phyloP scores from a whole-genome alignment of 2,888 invertebrate species.

The Drepanosiphum platanoidis region DNA sequence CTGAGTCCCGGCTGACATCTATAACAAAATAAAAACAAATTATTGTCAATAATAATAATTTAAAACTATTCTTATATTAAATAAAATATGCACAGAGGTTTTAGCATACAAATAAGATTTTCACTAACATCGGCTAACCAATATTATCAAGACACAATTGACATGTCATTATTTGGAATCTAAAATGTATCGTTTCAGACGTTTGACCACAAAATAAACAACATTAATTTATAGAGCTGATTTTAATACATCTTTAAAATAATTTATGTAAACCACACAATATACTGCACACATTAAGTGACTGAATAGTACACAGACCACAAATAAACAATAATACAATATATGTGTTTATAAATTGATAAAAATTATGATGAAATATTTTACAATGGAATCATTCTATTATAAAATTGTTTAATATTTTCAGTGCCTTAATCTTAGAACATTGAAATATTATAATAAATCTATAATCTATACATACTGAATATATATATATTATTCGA shows the following conservation, averaged over 20 bases:
- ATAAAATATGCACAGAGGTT: not conserved
- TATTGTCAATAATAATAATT: not conserved
- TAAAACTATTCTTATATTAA: not conserved
- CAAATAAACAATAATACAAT: not conserved
- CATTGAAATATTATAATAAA: not conserved
- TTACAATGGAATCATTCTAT: not conserved
- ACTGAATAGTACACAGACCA: not conserved
- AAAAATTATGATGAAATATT: conserved; percentile 7
- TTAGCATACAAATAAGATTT: not conserved
- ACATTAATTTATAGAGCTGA: not conserved
- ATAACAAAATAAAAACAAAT: conserved; percentile 7
- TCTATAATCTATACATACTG: not conserved
- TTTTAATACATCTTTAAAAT: not conserved
- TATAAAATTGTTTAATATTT: not conserved
- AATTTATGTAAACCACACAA: not conserved
- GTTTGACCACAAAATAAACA: not conserved
- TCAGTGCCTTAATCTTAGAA: not conserved
- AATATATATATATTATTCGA: not conserved
- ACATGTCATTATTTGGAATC: not conserved
- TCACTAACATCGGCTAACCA: not conserved
- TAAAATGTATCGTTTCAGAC: not conserved
- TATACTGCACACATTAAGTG: not conserved
- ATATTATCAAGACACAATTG: not conserved
- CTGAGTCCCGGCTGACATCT: conserved; percentile 97
- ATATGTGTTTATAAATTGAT: conserved; percentile 9